Base-by-base conservation (phyloP, 64 coral and sea anemone species). In the Porites lutea region DNA sequence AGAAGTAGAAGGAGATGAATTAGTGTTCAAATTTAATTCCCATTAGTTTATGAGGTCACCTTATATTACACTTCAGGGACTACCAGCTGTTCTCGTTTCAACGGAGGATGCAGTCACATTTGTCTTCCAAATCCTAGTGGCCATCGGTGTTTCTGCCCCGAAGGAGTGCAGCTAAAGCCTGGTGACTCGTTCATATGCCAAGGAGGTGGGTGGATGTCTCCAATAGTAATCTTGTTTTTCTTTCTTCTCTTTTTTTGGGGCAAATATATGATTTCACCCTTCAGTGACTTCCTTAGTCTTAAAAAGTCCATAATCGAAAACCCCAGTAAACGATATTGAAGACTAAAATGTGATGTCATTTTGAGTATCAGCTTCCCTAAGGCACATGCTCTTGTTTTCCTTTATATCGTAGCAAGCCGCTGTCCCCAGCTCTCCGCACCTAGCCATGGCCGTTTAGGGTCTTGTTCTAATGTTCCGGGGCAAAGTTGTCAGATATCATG, bases 91-190 rank as follows among this genome's bases (percentile, higher is more conserved):
- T 82, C 89, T 22, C 65, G 65, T 10, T 79, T 79, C 8, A 86
- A 87, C 27, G 93, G 82, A 73, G 93, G 89, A 14, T 95, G 93
- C 59, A 95, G 93, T 45, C 80, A 95, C 63, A 20, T 95, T 18
- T 95, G 93, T 68, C 83, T 95, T 54, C 64, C 82, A 73, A 95
- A 82, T 66, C 81, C 82, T 74, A 79, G 21, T 11, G 93, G 89
- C 45, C 69, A 80, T 71, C 59, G 44, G 0, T 95, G 93, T 45
- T 82, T 65, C 43, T 95, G 93, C 48, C 82, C 93, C 9, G 78
- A 82, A 11, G 93, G 89, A 82, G 59, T 77, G 44, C 77, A 72
- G 49, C 77, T 90, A 65, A 81, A 77, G n/a, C 65, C 62, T 90
- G 89, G 67, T 72, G 78, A 90, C 65, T 14, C 16, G 3, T 70